A percentile compares a stretch with the other conserved stretches of the same genome.
Evolutionary conservation across 2,888 invertebrate genomes (phyloP).

Genomic region (Anodontia alba): DNA sequence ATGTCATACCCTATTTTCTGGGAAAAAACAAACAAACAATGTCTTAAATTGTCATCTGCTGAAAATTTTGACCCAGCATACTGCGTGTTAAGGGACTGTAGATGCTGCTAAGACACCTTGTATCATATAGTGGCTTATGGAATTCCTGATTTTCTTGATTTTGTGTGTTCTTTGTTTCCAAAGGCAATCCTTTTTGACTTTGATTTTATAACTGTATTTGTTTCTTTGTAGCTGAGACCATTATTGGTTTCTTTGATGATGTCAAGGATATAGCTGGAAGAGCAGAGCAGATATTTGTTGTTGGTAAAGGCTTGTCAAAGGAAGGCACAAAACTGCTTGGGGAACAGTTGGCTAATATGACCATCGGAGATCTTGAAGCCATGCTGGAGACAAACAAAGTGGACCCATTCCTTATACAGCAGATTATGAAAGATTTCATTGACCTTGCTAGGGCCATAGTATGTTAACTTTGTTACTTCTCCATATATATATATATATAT

Average conservation of each 20-base stretch:
- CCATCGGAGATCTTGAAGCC: constrained; percentile 70
- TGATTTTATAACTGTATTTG: too few species aligned
- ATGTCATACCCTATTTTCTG: too few species aligned
- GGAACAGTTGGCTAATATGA: constrained; percentile 71
- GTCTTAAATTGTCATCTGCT: too few species aligned
- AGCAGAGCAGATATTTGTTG: constrained; percentile 63
- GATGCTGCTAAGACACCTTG: too few species aligned
- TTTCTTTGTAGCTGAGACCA: constrained; percentile 48
- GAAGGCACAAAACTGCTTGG: constrained; percentile 65
- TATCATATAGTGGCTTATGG: too few species aligned
- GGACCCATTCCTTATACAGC: constrained; percentile 62
- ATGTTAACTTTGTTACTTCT: constrained; percentile 32
- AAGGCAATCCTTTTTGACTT: too few species aligned
- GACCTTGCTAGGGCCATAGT: constrained; percentile 70
- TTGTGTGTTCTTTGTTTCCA: too few species aligned
- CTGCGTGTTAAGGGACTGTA: too few species aligned
- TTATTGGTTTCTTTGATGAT: constrained; percentile 49
- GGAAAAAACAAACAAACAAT: too few species aligned
- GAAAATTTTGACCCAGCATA: too few species aligned
- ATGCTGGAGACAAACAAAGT: constrained; percentile 69
- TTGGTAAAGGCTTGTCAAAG: constrained; percentile 69
- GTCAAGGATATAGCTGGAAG: constrained; percentile 54
- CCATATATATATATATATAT: too few species aligned
- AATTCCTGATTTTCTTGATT: too few species aligned
- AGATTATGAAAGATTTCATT: constrained; percentile 65